These are phyloP conservation scores for Heliconius ethilla DNA, from an alignment of 2,888 invertebrate species.

Conservation along the genomic window DNA sequence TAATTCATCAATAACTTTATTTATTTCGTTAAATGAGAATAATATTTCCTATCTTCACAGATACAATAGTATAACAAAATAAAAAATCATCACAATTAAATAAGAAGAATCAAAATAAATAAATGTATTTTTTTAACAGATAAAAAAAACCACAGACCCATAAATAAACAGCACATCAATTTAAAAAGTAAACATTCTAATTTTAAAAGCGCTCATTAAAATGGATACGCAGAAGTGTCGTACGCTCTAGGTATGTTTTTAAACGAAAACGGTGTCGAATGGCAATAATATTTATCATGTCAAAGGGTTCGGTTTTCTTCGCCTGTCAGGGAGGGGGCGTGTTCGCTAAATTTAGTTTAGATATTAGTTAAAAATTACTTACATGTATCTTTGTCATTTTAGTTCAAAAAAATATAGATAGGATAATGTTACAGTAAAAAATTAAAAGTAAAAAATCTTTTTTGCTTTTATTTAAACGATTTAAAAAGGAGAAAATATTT, in stretches of 20 bases:
- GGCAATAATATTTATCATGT: conserved; percentile 72
- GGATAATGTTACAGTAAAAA: not conserved
- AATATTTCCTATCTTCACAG: too few species aligned
- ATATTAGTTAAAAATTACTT: conserved; percentile 29
- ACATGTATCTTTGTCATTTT: not conserved
- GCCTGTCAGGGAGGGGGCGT: conserved; percentile 52
- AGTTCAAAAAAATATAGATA: not conserved
- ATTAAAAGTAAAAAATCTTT: too few species aligned
- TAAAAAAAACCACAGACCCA: conserved; percentile 21
- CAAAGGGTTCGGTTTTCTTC: conserved; percentile 66
- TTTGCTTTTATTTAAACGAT: too few species aligned
- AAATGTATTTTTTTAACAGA: conserved; percentile 23
- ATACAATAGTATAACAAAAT: not conserved
- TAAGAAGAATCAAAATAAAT: too few species aligned
- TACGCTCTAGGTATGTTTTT: conserved; percentile 48
- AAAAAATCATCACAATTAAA: not conserved
- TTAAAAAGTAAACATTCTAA: conserved; percentile 61
- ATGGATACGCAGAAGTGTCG: conserved; percentile 58
- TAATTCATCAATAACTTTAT: not conserved
- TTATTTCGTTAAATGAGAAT: not conserved
- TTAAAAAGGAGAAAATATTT: too few species aligned
- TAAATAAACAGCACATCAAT: conserved; percentile 50
- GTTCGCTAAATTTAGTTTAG: conserved; percentile 41
- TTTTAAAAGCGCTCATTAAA: conserved; percentile 63
- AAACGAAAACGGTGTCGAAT: conserved; percentile 62